A percentile compares a stretch with the other conserved stretches of the same genome.
These are phyloP conservation scores for Sternotherus odoratus DNA, from an alignment of 2,797 vertebrate genomes.

Conservation along the genomic window DNA sequence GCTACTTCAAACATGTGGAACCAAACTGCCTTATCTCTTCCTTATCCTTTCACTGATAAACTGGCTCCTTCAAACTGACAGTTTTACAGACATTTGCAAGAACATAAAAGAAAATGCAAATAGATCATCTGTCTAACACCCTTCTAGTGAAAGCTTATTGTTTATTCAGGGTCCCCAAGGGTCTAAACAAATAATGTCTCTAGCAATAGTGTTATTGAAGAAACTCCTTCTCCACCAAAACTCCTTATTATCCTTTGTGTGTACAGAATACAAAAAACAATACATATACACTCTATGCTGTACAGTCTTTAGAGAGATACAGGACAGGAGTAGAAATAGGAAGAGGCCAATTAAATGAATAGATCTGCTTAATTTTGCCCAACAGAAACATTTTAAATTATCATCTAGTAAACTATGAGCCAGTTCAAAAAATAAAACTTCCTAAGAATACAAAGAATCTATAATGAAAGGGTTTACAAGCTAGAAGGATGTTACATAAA, in stretches of 20 bases:
- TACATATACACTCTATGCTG: neutral
- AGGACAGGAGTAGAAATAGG: neutral
- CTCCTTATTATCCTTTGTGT: conserved; percentile 7
- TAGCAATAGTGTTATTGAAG: conserved; percentile 73
- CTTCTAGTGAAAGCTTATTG: conserved; percentile 76
- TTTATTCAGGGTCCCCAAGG: conserved; percentile 77
- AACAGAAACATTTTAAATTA: neutral
- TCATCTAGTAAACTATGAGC: conserved; percentile 18
- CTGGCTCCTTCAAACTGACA: conserved; percentile 86
- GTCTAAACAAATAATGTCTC: conserved; percentile 77
- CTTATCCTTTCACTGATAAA: conserved; percentile 86
- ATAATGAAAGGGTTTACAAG: conserved; percentile 53
- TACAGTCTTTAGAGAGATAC: neutral
- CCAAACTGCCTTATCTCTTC: conserved; percentile 90
- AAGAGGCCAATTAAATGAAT: neutral
- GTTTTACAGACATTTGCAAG: conserved; percentile 84
- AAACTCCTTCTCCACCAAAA: conserved; percentile 47
- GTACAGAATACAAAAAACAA: conserved; percentile 12
- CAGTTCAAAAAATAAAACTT: conserved; percentile 18
- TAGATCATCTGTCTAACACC: conserved; percentile 81
- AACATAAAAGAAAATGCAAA: conserved; percentile 86
- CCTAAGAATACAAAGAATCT: neutral
- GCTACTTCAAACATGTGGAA: conserved; percentile 92
- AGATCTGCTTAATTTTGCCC: neutral
- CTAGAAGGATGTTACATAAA: conserved; percentile 54